Evolutionary conservation across 1,140 invertebrate genomes (phyloP).

Genomic region (Danaus melanippus): DNA sequence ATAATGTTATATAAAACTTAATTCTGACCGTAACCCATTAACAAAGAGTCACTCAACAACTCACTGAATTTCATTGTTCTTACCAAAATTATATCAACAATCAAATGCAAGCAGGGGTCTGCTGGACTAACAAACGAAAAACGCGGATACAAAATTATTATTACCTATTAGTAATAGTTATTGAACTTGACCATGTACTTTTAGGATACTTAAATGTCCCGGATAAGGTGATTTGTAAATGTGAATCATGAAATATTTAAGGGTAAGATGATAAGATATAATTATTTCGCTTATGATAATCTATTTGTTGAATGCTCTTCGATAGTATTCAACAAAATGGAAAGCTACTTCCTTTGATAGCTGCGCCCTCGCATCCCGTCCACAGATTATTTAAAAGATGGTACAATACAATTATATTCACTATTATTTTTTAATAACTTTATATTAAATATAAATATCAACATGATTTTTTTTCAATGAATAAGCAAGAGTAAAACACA

Average conservation of each 20-base stretch:
- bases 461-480: not conserved
- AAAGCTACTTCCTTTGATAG: conserved; percentile 53
- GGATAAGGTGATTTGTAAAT: not conserved
- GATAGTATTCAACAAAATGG: conserved; percentile 45
- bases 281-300: conserved; percentile 26
- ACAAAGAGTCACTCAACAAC: no score
- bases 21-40: no score
- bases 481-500: not conserved
- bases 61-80: no score
- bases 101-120: no score
- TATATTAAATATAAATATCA: conserved; percentile 1
- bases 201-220: no score
- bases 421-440: not conserved
- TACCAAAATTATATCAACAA: no score
- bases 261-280: conserved; percentile 23
- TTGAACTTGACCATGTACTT: no score
- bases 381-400: conserved; percentile 1
- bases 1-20: no score
- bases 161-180: no score
- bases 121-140: no score
- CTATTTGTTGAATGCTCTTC: conserved; percentile 30
- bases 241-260: conserved; percentile 6
- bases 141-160: no score
- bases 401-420: not conserved
- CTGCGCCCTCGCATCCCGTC: conserved; percentile 40